Percentiles rank a stretch among this genome's conserved stretches.
Evolutionary conservation across 1,140 invertebrate species (phyloP).

Genomic region (Macrobrachium rosenbergii): DNA sequence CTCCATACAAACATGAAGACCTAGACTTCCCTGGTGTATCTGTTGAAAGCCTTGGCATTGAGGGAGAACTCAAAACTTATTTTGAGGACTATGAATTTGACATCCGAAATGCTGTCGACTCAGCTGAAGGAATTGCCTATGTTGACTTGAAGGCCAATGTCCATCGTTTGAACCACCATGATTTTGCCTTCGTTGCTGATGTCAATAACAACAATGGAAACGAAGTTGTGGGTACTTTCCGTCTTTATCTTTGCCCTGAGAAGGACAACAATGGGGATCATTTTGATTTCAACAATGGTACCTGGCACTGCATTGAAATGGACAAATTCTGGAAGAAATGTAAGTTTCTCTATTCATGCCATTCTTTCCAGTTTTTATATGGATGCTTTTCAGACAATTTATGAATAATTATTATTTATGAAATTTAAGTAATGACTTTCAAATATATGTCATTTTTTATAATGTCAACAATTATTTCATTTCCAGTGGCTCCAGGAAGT

Average conservation of each 20-base stretch:
- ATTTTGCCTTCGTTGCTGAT: background rate
- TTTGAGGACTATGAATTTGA: conserved; percentile 80
- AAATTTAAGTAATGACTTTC: no score
- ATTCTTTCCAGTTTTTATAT: no score
- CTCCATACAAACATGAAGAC: conserved; percentile 67
- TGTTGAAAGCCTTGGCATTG: conserved; percentile 77
- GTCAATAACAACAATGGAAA: conserved; percentile 16
- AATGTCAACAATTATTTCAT: no score
- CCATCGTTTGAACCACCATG: background rate
- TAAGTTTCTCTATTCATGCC: background rate
- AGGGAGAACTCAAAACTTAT: conserved; percentile 78
- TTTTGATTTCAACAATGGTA: conserved; percentile 75
- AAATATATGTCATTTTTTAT: no score
- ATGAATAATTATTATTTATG: no score
- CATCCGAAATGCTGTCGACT: conserved; percentile 76
- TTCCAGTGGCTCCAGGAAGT: no score
- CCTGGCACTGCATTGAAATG: conserved; percentile 76
- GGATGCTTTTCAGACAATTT: no score
- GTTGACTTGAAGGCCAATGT: no score
- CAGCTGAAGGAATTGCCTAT: conserved; percentile 6
- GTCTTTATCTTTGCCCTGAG: conserved; percentile 80
- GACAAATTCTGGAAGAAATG: conserved; percentile 74
- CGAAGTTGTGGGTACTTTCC: conserved; percentile 73
- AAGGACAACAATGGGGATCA: conserved; percentile 72
- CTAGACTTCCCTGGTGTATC: conserved; percentile 75